Evolutionary conservation across 1,140 invertebrate genomes (phyloP), one percentile per base, ranked within the genome.

Genomic region (Lutraria rhynchaena): DNA sequence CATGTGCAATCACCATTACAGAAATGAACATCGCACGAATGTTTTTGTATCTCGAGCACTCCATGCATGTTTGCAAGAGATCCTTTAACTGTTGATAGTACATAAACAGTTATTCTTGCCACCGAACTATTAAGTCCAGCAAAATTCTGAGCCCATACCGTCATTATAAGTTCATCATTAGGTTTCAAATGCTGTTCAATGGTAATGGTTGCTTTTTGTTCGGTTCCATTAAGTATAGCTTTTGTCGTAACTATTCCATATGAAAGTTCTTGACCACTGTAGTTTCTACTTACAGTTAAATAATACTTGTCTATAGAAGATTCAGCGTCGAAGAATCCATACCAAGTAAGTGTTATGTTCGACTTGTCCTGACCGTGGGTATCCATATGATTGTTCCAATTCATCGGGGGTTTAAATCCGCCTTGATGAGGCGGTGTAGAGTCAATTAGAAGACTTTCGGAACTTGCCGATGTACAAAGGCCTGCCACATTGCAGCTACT

Each of bases 401-500:
- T 61, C 49, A 86, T 53, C 15, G 78, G 75, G 1, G 67, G 65
- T 24, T 67, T 83, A 37, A 89, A 84, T 13, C 81, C 80, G 17
- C 87, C 87, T 17, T 81, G 44, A 29, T 83, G 78, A n/a, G 88
- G 88, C 22, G 85, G 81, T 0, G 84, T 85, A 29, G 69, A 77
- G 61, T 89, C 88, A 17, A 88, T 73, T 15, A 83, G 22, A 15
- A 87, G n/a, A 17, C 35, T 29, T 17, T 76, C 60, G 41, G 71
- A 80, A 11, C 55, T n/a, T 31, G 60, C 55, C 31, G 71, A 61
- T 5, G 77, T 41, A 75, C 88, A 89, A 13, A 88, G 74, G 24
- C 60, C 82, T 4, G 87, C 88, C 24, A 74, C 77, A 53, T 89
- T 89, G 65, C 88, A 89, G 7, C 82, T 83, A 0, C 84, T 84